phyloP scores from a whole-genome alignment of 2,797 vertebrate species.

The Poeciliopsis presidionis region DNA sequence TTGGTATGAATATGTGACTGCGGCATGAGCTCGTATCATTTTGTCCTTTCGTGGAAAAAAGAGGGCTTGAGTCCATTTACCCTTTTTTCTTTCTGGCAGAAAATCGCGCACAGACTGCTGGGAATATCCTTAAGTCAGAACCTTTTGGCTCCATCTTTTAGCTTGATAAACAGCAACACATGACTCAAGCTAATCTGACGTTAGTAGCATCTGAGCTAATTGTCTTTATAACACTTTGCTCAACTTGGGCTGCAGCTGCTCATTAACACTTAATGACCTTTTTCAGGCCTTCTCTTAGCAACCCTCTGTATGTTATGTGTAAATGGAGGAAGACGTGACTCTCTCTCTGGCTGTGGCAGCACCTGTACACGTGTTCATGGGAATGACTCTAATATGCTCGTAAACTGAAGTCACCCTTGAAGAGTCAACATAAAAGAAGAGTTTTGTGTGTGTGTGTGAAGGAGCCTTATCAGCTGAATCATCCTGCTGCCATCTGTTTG shows the following conservation, averaged over 20 bases:
- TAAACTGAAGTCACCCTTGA: slow-evolving; percentile 72
- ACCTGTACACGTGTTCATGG: slow-evolving; percentile 70
- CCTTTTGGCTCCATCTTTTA: not conserved
- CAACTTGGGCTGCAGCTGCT: slow-evolving; percentile 2
- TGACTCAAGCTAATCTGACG: not conserved
- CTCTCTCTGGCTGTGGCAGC: slow-evolving; percentile 51
- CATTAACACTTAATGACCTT: slow-evolving; percentile 10
- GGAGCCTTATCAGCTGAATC: slow-evolving; percentile 53
- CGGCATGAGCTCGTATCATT: not conserved
- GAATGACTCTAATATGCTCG: slow-evolving; percentile 73
- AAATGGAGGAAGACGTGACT: slow-evolving; percentile 61
- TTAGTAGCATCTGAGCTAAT: not conserved
- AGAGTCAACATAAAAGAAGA: slow-evolving; percentile 51
- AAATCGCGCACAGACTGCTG: not conserved
- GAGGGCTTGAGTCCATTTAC: not conserved
- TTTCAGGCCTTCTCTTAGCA: not conserved
- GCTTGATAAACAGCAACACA: not conserved
- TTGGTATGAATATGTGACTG: not conserved
- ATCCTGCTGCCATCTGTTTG: slow-evolving; percentile 50
- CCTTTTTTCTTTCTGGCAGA: not conserved
- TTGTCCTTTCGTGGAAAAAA: slow-evolving; percentile 1
- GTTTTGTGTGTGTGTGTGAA: slow-evolving; percentile 1
- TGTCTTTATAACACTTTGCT: slow-evolving; percentile 1
- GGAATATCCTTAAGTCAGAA: not conserved
- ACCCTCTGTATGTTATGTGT: slow-evolving; percentile 23